Evolutionary conservation across 2,797 vertebrate genomes (phyloP).

Genomic region (Perodicticus potto): DNA sequence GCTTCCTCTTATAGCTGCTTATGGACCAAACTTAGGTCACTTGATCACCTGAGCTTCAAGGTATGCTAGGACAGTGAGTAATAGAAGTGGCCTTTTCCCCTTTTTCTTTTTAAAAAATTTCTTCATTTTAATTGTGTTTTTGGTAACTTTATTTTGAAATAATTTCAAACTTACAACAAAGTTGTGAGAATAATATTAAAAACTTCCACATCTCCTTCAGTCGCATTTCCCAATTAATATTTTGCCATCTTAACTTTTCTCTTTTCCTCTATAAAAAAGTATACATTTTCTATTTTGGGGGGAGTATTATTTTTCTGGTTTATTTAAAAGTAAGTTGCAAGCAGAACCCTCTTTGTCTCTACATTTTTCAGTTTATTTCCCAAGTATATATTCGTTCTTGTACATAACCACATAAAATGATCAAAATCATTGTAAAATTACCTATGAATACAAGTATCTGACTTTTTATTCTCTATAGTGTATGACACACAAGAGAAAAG

Average conservation of each 20-base stretch:
- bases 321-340: background rate
- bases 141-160: constrained; percentile 23
- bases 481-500: background rate
- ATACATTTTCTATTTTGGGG: background rate
- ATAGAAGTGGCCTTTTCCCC: background rate
- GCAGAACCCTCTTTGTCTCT: background rate
- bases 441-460: background rate
- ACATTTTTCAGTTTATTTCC: background rate
- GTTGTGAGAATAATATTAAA: background rate
- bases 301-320: background rate
- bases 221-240: background rate
- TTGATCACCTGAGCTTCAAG: background rate
- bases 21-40: background rate
- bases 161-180: background rate
- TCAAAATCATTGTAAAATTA: background rate
- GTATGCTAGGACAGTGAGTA: background rate
- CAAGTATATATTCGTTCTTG: background rate
- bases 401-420: background rate
- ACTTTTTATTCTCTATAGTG: background rate
- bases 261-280: too few species aligned
- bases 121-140: background rate
- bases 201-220: background rate
- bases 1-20: background rate
- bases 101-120: background rate
- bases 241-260: background rate